Base-by-base conservation (phyloP, 2,888 invertebrate species). In the Diaprepes abbreviatus region DNA sequence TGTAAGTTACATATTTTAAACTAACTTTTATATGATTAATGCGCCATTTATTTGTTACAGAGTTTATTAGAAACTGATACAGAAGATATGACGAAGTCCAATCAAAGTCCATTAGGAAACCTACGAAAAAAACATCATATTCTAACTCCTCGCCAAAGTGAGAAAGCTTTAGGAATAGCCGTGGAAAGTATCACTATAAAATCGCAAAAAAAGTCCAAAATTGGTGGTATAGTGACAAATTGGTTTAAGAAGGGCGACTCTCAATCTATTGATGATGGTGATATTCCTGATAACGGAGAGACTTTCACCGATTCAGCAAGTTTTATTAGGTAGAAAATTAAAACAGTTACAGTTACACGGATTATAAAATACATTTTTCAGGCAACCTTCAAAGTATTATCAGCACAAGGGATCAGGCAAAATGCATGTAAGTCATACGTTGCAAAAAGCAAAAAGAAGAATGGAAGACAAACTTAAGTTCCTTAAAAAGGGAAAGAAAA, bases 391-490 rank as follows among this genome's bases (percentile, higher is more conserved):
- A 58, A 82, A 87, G 31, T 85, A 85, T 67, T 85, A 86, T 73
- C 84, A 85, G 0, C 79, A 80, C 12, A 81, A 79, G 66, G 70
- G 75, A 24, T 69, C 76, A 6, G 69, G 74, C n/a, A 79, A 79
- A 75, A 81, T 83, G 50, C 89, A 89, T 67, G 89, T 92, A 17
- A 88, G 90, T 12, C 86, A 89, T 75, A 92, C 91, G 38, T 85
- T 93, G 31, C 90, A 91, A 82, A 93, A 93, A 80, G 96, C 96
- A 1, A 91, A 94, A 79, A 91, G 95, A 75, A 87, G 95, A 77
- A 93, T 97, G 78, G 97, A 97, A 85, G 94, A 96, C 79, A 91
- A 96, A 76, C 87, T 97, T 66, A 91, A 92, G 83, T 91, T 94
- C 76, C 93, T 94, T 6, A 87, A 94, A 58, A 94, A 94, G 81